These are phyloP conservation scores for Spermophilus dauricus DNA, from an alignment of 2,113 vertebrate genomes.

Conservation along the genomic window DNA sequence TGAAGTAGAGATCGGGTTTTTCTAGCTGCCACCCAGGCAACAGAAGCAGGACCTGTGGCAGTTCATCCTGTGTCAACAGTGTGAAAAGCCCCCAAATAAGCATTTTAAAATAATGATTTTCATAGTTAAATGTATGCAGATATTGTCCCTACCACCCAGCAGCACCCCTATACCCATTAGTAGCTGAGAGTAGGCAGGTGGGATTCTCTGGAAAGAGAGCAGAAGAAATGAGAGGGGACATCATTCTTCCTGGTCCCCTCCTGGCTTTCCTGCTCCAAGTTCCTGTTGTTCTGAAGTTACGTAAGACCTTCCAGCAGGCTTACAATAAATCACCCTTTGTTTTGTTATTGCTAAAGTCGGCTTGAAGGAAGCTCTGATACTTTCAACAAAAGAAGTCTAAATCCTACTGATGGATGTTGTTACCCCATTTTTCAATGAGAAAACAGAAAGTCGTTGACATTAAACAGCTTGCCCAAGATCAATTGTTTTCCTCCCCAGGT, in stretches of 20 bases:
- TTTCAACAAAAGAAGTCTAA: slow-evolving; percentile 15
- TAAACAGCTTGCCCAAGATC: neutral
- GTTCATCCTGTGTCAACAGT: neutral
- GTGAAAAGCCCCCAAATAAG: neutral
- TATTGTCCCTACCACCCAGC: neutral
- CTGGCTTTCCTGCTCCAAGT: neutral
- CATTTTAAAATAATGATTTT: slow-evolving; percentile 2
- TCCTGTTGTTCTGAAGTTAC: neutral
- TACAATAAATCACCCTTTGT: neutral
- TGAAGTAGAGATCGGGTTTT: neutral
- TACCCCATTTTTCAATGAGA: neutral
- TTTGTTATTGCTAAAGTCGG: neutral
- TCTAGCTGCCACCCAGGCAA: accelerated
- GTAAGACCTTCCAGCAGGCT: neutral
- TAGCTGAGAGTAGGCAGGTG: neutral
- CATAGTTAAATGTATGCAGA: neutral
- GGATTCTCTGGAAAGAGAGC: neutral
- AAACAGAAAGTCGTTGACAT: neutral
- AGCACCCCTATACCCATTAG: neutral
- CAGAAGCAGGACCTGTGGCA: neutral
- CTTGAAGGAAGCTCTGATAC: neutral
- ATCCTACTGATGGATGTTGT: no score
- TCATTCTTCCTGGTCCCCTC: neutral
- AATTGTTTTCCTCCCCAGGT: neutral
- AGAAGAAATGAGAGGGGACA: neutral